Evolutionary conservation across 1,140 invertebrate genomes (phyloP), one percentile per base, ranked within the genome.

Genomic region (Macrocentrus cingulum): DNA sequence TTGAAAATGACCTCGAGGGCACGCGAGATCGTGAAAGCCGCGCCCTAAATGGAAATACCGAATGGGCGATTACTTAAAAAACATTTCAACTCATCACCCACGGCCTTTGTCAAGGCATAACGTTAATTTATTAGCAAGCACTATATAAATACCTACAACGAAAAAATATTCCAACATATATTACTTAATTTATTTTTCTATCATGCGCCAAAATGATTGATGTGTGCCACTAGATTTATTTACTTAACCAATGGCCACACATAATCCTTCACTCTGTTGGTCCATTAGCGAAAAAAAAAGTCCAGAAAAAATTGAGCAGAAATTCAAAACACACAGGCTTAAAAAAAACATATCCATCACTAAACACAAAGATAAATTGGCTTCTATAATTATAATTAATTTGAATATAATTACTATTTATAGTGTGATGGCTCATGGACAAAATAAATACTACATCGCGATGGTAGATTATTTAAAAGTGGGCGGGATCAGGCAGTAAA

Each of bases 341-440:
- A 46, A 48, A 1, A n/a, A 48, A 22, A 20, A 48, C 16, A 15
- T 25, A 22, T 2, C 13, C 9, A 9, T 22, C 18, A 1, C 11
- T 45, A 20, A 45, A 22, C 20, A 18, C 5, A 6, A 49, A 32
- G 46, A 49, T 32, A 49, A 49, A 49, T 49, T 2, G 29, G 7
- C 34, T 29, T 49, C 29, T 49, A 49, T 49, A 49, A 49, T 49
- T 29, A 29, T 49, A 49, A 49, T 49, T 29, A 32, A 49, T 49
- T 18, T 32, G 1, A n/a, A 13, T 41, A 13, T n/a, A 4, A 11
- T 7, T 16, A 19, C 16, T 44, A 19, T 44, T 15, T 44, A 9
- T 19, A 19, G 15, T 18, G 11, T 19, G 18, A 9, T 44, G 42
- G 22, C 15, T 44, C 42, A 44, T 44, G 13, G 25, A 29, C 13